Percentiles rank a stretch among this genome's conserved stretches.
These are phyloP conservation scores for Natator depressus DNA, from an alignment of 2,113 vertebrate genomes.

Conservation along the genomic window DNA sequence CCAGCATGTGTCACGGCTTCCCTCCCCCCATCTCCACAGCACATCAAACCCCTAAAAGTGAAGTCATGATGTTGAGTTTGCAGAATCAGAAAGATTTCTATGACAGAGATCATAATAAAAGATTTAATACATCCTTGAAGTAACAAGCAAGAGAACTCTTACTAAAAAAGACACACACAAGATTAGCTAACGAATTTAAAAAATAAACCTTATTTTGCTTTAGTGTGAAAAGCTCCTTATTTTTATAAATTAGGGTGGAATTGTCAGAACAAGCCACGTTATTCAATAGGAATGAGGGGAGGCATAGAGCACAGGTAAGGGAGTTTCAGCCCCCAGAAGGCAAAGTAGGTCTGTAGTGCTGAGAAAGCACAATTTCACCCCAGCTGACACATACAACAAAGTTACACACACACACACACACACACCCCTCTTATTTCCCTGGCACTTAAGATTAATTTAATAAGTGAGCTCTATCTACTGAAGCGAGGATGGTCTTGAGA, in stretches of 20 bases:
- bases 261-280: not conserved
- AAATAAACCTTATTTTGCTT: not conserved
- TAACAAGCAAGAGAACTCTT: not conserved
- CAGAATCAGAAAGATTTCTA: not conserved
- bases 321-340: not conserved
- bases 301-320: not conserved
- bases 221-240: not conserved
- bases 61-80: not conserved
- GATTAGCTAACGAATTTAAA: too few species aligned
- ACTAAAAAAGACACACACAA: not conserved
- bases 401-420: not conserved
- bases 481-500: not conserved
- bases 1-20: not conserved
- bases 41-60: not conserved
- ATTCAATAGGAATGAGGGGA: not conserved
- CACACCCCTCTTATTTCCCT: not conserved
- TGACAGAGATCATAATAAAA: not conserved
- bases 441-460: conserved; percentile 45
- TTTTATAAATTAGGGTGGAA: not conserved
- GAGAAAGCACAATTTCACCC: not conserved
- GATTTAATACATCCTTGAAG: not conserved
- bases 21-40: not conserved
- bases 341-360: accelerated
- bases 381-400: not conserved
- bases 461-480: too few species aligned